These are phyloP conservation scores for Symphodus melops DNA, from an alignment of 2,113 vertebrate genomes.

Conservation along the genomic window DNA sequence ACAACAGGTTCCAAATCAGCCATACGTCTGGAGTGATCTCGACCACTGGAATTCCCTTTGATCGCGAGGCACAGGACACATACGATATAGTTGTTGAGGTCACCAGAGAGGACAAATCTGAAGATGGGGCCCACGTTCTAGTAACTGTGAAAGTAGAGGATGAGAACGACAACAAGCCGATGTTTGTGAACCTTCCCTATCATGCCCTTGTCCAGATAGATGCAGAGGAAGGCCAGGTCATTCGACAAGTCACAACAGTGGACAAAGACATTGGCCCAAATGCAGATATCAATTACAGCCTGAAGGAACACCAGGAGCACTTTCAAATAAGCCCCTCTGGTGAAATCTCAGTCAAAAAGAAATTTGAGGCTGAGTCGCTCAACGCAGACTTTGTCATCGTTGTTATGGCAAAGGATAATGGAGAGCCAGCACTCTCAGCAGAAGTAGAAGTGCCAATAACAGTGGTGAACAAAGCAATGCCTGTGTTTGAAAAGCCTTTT, in stretches of 20 bases:
- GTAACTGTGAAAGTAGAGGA: constrained; percentile 91
- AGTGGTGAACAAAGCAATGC: constrained; percentile 94
- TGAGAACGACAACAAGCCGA: constrained; percentile 91
- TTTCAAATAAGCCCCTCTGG: constrained; percentile 89
- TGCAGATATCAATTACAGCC: constrained; percentile 88
- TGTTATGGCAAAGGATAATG: constrained; percentile 90
- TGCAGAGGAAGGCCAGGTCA: constrained; percentile 87
- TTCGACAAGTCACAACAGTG: constrained; percentile 88
- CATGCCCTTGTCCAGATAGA: constrained; percentile 92
- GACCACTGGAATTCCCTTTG: constrained; percentile 92
- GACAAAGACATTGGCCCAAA: constrained; percentile 91
- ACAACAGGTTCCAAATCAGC: constrained; percentile 92
- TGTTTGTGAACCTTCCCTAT: constrained; percentile 95
- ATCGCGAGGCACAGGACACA: constrained; percentile 89
- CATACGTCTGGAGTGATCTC: constrained; percentile 93
- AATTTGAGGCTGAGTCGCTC: constrained; percentile 88
- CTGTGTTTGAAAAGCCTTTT: constrained; percentile 95
- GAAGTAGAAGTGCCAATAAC: constrained; percentile 90
- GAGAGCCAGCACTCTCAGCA: constrained; percentile 88
- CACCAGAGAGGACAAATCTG: constrained; percentile 85
- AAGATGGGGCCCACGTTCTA: constrained; percentile 87
- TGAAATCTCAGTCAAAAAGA: constrained; percentile 90
- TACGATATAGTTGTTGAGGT: constrained; percentile 94
- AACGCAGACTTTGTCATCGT: constrained; percentile 90
- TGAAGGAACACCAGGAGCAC: constrained; percentile 89